phyloP scores from a whole-genome alignment of 2,113 vertebrate species.

The Rana temporaria region DNA sequence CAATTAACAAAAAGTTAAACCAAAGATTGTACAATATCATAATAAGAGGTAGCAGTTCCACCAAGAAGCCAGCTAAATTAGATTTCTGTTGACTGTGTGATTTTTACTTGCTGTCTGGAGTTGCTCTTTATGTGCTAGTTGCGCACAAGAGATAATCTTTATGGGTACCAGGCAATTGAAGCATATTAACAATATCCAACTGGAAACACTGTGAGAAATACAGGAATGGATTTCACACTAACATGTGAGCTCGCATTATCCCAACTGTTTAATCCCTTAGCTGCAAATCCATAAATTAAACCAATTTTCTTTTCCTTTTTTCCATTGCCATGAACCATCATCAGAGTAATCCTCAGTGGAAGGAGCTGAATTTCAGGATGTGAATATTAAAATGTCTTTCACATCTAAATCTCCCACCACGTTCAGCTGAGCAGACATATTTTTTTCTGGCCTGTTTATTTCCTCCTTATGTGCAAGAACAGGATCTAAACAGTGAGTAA shows the following conservation, averaged over 20 bases:
- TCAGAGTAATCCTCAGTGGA: constrained; percentile 13
- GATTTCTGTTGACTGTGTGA: no score
- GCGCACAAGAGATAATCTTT: neutral
- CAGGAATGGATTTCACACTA: constrained; percentile 20
- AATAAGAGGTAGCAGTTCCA: no score
- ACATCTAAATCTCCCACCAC: constrained; percentile 11
- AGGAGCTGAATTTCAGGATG: neutral
- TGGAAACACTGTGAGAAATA: constrained; percentile 24
- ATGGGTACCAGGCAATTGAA: neutral
- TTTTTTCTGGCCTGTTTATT: constrained; percentile 4
- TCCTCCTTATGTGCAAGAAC: neutral
- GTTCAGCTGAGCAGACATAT: constrained; percentile 1
- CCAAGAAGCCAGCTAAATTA: no score
- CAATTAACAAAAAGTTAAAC: no score
- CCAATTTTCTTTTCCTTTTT: constrained; percentile 29
- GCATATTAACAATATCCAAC: neutral
- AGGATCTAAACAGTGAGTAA: neutral
- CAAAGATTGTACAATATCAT: no score
- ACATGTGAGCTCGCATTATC: constrained; percentile 13
- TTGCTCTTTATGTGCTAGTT: no score
- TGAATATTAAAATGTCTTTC: constrained; percentile 34
- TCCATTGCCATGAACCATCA: constrained; percentile 20
- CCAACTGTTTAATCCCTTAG: constrained; percentile 28
- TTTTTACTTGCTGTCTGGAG: no score
- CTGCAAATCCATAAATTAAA: constrained; percentile 49